Evolutionary conservation across 2,888 invertebrate species (phyloP), one percentile per base, ranked within the genome.

Genomic region (Drosophila infuscata): DNA sequence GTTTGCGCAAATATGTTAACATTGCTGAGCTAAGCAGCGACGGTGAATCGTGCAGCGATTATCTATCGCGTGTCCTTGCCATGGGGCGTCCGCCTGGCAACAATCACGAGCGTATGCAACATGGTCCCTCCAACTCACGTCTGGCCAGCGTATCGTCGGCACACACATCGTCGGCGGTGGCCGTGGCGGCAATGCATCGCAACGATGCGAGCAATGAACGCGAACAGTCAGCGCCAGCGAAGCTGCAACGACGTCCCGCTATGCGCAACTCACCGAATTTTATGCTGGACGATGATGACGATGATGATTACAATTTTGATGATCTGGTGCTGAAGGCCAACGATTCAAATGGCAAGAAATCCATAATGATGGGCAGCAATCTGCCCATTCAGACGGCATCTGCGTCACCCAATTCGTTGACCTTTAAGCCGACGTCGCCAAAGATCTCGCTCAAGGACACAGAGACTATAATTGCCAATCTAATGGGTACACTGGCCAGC

Each of bases 261-360:
- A 32, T 46, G 90, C 82, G 91, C 38, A 84, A 90, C 1, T 92
- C 93, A 0, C 89, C 91, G 25, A 93, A 92, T 54, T 93, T 94
- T 60, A 76, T 83, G 59, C 91, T 95, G 33, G 94, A 95, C 69
- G 94, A 95, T n/a, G 95, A 96, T 0, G 95, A 95, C 78, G 96
- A 97, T 76, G 97, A 97, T 83, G 97, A 97, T 89, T 97, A 97
- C 83, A 95, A 96, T n/a, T 96, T 96, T 75, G 97, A 97, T 81
- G 97, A 97, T 92, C 62, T 89, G n/a, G 72, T 76, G 94, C 95
- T 63, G 94, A 94, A 9, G 71, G 83, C 94, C 92, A 85, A 67
- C 51, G 70, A 80, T n/a, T 56, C 76, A 20, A 81, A 73, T 74
- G 70, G 59, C 49, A 75, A 64, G 29, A 59, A 57, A 20, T 25